A percentile compares a stretch with the other conserved stretches of the same genome.
Evolutionary conservation across 23 tunicate species (phyloP).

Genomic region (Oikopleura albicans): DNA sequence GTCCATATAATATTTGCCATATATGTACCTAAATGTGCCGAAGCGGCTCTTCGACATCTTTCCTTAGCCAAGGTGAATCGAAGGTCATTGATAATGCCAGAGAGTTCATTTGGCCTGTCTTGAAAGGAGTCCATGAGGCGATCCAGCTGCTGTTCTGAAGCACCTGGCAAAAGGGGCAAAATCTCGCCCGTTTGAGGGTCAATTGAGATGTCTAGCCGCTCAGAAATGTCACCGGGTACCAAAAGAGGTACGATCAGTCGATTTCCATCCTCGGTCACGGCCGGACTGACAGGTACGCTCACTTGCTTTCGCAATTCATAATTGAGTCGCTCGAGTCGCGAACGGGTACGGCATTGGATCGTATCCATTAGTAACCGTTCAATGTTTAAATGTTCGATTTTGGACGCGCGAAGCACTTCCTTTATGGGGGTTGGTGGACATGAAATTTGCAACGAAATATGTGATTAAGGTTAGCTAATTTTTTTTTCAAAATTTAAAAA

Average conservation of each 20-base stretch:
- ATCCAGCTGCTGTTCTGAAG: conserved; percentile 23
- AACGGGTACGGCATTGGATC: conserved; percentile 24
- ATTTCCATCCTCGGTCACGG: conserved; percentile 23
- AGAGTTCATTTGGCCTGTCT: background rate
- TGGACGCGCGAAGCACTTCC: conserved; percentile 32
- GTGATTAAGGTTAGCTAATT: too few species aligned
- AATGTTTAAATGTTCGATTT: conserved; percentile 42
- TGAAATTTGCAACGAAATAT: too few species aligned
- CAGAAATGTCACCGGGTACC: conserved; percentile 18
- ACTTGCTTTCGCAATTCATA: background rate
- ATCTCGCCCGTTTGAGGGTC: conserved; percentile 95
- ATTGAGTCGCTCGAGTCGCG: background rate
- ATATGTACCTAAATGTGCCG: background rate
- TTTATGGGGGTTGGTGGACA: too few species aligned
- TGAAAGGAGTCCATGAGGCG: conserved; percentile 21
- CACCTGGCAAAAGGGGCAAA: conserved; percentile 28
- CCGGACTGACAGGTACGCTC: background rate
- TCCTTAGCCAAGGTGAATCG: conserved; percentile 20
- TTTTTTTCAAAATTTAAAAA: too few species aligned
- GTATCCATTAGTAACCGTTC: conserved; percentile 44
- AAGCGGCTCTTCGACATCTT: conserved; percentile 23
- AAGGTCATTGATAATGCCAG: background rate
- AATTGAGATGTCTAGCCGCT: conserved; percentile 30
- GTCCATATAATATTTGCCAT: too few species aligned
- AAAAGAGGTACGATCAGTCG: conserved; percentile 49